Evolutionary conservation across 2,797 vertebrate species (phyloP).

Genomic region (Glyptemys insculpta): DNA sequence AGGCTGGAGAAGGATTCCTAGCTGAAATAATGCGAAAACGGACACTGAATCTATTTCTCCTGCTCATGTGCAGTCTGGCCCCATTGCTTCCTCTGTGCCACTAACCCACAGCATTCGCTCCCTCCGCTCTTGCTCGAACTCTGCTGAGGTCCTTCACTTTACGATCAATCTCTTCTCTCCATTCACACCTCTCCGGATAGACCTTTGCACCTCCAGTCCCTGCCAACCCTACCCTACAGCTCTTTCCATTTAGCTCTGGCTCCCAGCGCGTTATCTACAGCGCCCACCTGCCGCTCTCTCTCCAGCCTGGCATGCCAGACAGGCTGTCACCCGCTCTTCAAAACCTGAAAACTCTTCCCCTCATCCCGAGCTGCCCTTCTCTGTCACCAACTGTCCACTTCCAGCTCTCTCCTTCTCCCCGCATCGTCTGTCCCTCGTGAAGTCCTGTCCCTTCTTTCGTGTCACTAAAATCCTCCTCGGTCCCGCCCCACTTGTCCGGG

Average conservation of each 20-base stretch:
- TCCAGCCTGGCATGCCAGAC: neutral
- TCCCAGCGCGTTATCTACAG: neutral
- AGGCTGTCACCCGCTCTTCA: no score
- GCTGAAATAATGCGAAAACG: neutral
- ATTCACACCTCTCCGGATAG: neutral
- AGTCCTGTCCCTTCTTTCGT: neutral
- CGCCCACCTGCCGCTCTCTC: neutral
- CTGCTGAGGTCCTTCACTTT: no score
- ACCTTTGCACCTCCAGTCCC: neutral
- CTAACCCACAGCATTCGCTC: neutral
- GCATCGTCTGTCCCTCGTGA: neutral
- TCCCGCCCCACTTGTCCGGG: neutral
- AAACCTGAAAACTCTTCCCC: neutral
- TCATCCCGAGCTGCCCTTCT: neutral
- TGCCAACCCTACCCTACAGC: neutral
- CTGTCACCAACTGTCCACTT: neutral
- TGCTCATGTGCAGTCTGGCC: neutral
- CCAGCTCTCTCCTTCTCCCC: neutral
- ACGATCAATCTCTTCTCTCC: neutral
- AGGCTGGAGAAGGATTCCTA: neutral
- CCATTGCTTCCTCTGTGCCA: neutral
- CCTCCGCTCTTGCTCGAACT: neutral
- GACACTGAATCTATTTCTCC: neutral
- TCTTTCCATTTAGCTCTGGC: neutral
- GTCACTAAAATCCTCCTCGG: neutral